Evolutionary conservation across 2,113 vertebrate species (phyloP).

Genomic region (Solea senegalensis): DNA sequence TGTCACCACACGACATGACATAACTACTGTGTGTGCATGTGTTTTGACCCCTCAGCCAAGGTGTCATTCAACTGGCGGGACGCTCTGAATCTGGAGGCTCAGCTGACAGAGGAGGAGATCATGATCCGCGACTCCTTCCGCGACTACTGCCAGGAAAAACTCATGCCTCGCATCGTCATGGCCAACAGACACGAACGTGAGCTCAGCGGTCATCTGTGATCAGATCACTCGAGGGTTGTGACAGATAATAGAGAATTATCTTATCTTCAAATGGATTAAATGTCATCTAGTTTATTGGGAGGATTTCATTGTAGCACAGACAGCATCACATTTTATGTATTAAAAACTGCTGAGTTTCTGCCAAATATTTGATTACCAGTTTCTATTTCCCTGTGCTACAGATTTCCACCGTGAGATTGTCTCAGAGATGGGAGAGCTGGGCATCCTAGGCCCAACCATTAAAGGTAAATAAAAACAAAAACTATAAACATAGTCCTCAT

Average conservation of each 20-base stretch:
- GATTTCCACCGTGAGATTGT: slow-evolving; percentile 89
- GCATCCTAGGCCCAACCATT: slow-evolving; percentile 88
- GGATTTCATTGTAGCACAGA: not conserved
- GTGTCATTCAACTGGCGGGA: slow-evolving; percentile 82
- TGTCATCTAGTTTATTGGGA: not conserved
- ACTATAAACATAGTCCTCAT: not conserved
- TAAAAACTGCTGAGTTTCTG: not conserved
- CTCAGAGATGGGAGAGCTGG: slow-evolving; percentile 88
- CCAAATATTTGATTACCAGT: not conserved
- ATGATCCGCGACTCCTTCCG: slow-evolving; percentile 89
- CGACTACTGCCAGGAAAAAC: slow-evolving; percentile 88
- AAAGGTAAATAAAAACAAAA: slow-evolving; percentile 79
- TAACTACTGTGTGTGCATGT: slow-evolving; percentile 20
- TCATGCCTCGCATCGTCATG: slow-evolving; percentile 89
- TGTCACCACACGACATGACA: slow-evolving; percentile 17
- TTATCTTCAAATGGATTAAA: not conserved
- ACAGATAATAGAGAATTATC: not conserved
- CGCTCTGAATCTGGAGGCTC: slow-evolving; percentile 83
- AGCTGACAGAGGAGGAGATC: slow-evolving; percentile 86
- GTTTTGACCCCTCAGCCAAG: slow-evolving; percentile 65
- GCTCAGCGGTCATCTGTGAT: slow-evolving; percentile 2
- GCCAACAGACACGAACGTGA: slow-evolving; percentile 89
- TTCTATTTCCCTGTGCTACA: slow-evolving; percentile 44
- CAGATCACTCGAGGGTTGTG: not conserved
- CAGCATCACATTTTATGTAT: too few relatives aligned